These are phyloP conservation scores for Chelon auratus DNA, from an alignment of 2,797 vertebrate genomes.

Conservation along the genomic window DNA sequence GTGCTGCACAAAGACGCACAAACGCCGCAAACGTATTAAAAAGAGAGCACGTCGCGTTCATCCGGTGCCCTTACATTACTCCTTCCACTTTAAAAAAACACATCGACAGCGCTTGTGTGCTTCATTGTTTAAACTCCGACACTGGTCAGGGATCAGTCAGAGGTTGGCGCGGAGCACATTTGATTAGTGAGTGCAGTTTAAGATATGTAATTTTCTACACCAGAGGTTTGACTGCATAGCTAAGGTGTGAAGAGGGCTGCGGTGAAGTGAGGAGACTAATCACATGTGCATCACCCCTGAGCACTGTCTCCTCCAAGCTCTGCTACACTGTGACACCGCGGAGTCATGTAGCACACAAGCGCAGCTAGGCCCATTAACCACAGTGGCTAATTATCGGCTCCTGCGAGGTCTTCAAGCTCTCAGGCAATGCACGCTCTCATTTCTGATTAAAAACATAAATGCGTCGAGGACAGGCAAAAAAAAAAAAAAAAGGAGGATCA, in stretches of 20 bases:
- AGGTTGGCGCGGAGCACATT: conserved; percentile 45
- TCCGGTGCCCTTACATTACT: conserved; percentile 17
- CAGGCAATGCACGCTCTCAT: conserved; percentile 86
- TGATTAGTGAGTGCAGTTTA: conserved; percentile 63
- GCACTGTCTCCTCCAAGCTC: conserved; percentile 67
- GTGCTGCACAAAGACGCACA: conserved; percentile 49
- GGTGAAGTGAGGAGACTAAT: conserved; percentile 70
- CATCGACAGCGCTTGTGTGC: conserved; percentile 10
- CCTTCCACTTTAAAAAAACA: conserved; percentile 29
- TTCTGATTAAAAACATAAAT: conserved; percentile 90
- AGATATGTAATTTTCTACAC: conserved; percentile 60
- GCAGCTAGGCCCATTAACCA: conserved; percentile 89
- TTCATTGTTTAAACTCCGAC: conserved; percentile 29
- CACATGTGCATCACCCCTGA: conserved; percentile 70
- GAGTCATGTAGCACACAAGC: conserved; percentile 68
- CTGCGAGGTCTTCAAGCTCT: conserved; percentile 88
- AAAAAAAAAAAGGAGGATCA: conserved; percentile 72
- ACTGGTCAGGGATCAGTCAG: conserved; percentile 49
- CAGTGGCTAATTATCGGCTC: conserved; percentile 93
- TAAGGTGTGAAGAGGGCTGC: conserved; percentile 65
- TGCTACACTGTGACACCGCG: conserved; percentile 66
- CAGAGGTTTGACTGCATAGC: conserved; percentile 54
- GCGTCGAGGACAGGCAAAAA: conserved; percentile 42
- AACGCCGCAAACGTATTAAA: conserved; percentile 52
- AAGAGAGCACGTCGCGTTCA: conserved; percentile 42